A percentile compares a stretch with the other conserved stretches of the same genome.
Evolutionary conservation across 2,113 vertebrate species (phyloP).

Genomic region (Copsychus sechellarum): DNA sequence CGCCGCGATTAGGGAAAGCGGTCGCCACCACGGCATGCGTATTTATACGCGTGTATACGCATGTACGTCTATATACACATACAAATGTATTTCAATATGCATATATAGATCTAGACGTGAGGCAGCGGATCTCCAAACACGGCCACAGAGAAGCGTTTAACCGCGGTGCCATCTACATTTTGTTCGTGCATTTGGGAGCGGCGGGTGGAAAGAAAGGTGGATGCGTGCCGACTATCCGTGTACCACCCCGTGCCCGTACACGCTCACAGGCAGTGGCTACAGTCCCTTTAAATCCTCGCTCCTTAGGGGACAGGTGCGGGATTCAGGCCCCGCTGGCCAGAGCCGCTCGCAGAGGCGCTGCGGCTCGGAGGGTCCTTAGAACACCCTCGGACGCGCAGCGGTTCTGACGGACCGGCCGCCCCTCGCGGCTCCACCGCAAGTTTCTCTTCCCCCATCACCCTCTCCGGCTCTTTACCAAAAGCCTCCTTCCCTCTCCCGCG

Average conservation of each 20-base stretch:
- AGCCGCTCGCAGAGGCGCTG: background rate
- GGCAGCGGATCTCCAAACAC: background rate
- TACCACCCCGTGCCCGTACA: fast-evolving
- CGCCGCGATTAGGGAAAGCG: background rate
- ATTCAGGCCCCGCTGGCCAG: background rate
- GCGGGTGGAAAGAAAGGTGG: background rate
- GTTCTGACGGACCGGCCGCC: background rate
- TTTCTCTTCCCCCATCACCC: background rate
- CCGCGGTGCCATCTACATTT: background rate
- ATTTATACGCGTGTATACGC: background rate
- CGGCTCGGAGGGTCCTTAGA: background rate
- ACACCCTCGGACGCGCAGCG: background rate
- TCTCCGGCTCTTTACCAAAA: background rate
- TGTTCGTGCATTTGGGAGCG: background rate
- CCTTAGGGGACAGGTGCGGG: background rate
- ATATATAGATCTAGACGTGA: background rate
- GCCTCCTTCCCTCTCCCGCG: background rate
- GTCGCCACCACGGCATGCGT: background rate
- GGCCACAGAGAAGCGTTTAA: background rate
- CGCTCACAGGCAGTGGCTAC: background rate
- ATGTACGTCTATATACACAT: fast-evolving
- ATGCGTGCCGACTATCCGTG: too few relatives aligned
- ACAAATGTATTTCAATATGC: background rate
- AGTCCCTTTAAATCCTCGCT: background rate
- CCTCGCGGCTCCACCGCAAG: background rate